Base-by-base conservation (phyloP, 2,797 vertebrate genomes). In the Hemibagrus guttatus region DNA sequence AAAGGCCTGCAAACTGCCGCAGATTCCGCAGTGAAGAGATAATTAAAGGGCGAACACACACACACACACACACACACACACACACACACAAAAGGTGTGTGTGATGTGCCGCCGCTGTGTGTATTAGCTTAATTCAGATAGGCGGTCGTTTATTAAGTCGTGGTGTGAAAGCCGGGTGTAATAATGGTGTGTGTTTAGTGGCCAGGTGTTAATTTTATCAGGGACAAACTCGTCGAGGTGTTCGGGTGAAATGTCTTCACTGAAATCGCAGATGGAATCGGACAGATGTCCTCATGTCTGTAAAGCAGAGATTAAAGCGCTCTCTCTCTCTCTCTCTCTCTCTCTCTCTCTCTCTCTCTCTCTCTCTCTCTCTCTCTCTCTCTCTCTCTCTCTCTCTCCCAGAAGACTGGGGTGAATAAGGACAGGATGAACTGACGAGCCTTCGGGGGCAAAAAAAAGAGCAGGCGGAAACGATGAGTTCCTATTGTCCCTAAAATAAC, bases 401-500 rank as follows among this genome's bases (percentile, higher is more conserved):
- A 58, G 71, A 84, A 76, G 80, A 81, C 56, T 79, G 78, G 54
- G 80, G 26, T 23, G 66, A 83, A 26, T 26, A 87, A 88, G 81
- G 87, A 88, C 76, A 81, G 87, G 88, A 84, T 64, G 81, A 90
- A 81, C 85, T 54, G 68, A 78, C 46, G 81, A 59, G 54, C 68
- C 39, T 39, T 5, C 54, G 71, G 61, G n/a, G 23, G 84, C 71
- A 52, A 46, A 81, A 66, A 49, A 81, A 86, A 66, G 85, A 72
- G 68, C 75, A 52, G 88, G 31, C 11, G 76, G 90, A 92, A 90
- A 89, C 64, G 35, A 75, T 1, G 42, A 89, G 85, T 92, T 88
- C 75, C 85, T 88, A 87, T 68, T 39, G 72, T 90, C 90, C 90
- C 87, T 80, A 86, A 88, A 89, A 88, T 78, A 91, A 82, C 84